A percentile compares a stretch with the other conserved stretches of the same genome.
Conservation (phyloP, 2,797 vertebrate genomes). For the Myripristis murdjan region DNA sequence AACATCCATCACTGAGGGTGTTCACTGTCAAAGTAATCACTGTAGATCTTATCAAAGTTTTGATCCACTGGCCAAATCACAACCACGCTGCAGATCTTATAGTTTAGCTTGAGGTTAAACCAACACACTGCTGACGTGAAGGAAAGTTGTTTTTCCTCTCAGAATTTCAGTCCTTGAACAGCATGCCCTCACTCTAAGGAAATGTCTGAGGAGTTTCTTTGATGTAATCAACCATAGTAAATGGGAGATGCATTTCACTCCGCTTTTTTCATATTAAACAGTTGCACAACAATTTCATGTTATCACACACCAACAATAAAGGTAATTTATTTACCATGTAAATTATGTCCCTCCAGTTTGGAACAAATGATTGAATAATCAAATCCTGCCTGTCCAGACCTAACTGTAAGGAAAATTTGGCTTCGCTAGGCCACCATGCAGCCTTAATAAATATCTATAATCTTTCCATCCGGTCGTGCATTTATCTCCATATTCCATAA, state of each 20-base stretch:
- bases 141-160: slow-evolving; percentile 10
- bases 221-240: background rate
- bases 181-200: background rate
- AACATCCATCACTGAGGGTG: slow-evolving; percentile 45
- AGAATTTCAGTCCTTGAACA: slow-evolving; percentile 5
- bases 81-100: slow-evolving; percentile 33
- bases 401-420: background rate
- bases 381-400: background rate
- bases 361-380: background rate
- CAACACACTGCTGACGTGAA: slow-evolving; percentile 31
- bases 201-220: background rate
- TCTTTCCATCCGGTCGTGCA: no score
- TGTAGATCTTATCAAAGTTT: slow-evolving; percentile 55
- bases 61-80: slow-evolving; percentile 37
- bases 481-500: background rate
- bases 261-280: background rate
- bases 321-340: no score
- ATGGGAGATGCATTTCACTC: background rate
- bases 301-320: background rate
- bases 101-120: slow-evolving; percentile 66
- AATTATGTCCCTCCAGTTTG: no score
- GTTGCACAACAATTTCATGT: background rate
- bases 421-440: no score
- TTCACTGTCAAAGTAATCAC: slow-evolving; percentile 61
- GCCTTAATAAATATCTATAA: background rate